Conservation (phyloP, 2,888 invertebrate species). For the Agrypnus murinus region DNA sequence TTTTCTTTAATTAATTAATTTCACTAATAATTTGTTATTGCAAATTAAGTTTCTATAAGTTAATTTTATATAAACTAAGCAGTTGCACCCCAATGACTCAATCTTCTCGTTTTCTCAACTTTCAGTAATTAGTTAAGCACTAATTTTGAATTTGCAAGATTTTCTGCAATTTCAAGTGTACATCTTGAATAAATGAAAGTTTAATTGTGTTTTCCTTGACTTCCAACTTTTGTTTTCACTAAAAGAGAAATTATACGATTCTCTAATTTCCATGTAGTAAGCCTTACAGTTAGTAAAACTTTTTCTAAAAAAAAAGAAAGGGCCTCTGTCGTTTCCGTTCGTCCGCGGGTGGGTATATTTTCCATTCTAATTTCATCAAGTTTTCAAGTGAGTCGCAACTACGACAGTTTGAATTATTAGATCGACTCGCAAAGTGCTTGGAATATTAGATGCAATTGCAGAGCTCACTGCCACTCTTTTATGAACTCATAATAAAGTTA, state of each 20-base stretch:
- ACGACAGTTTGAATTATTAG: slow-evolving; percentile 32
- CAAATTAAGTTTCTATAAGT: too few species aligned
- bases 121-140: slow-evolving; percentile 11
- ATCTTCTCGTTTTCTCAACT: slow-evolving; percentile 14
- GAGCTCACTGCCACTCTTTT: slow-evolving; percentile 26
- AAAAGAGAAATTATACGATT: slow-evolving; percentile 8
- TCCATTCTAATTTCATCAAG: slow-evolving; percentile 25
- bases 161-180: not conserved
- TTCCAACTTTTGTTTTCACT: slow-evolving; percentile 19
- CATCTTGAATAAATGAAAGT: slow-evolving; percentile 36
- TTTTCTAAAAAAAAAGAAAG: not conserved
- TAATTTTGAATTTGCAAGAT: slow-evolving; percentile 29
- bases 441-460: slow-evolving; percentile 34
- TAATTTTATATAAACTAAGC: slow-evolving; percentile 9
- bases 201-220: slow-evolving; percentile 35
- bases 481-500: slow-evolving; percentile 33
- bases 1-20: too few species aligned
- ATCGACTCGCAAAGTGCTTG: slow-evolving; percentile 6
- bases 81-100: slow-evolving; percentile 9
- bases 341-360: not conserved
- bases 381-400: not conserved
- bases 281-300: not conserved
- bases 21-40: too few species aligned
- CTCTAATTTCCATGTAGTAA: slow-evolving; percentile 8
- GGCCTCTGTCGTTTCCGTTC: too few species aligned